Base-by-base conservation (phyloP, 2,888 invertebrate genomes). In the Epistrophe grossulariae region DNA sequence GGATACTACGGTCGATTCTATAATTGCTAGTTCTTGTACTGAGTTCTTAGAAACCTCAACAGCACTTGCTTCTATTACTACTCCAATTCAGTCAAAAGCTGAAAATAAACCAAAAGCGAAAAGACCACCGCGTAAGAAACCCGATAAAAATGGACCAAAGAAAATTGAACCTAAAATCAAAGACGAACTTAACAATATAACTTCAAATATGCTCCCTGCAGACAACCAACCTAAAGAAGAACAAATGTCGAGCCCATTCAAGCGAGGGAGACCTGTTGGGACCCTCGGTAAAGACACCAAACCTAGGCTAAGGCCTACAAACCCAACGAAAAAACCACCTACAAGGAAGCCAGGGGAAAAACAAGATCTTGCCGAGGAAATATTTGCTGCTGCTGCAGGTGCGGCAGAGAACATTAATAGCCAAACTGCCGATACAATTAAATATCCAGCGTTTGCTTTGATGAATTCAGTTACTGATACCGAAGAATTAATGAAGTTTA, bases 401-500 rank as follows among this genome's bases (percentile, higher is more conserved):
- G 83, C 83, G 2, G 57, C 70, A 2, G 71, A 74, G 0, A 43
- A 38, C n/a, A 52, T 79, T 7, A 28, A 31, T 5, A 45, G 5
- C 1, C 78, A 64, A 35, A 83, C 81, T 11, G 40, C 6, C 4
- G 60, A 66, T 24, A 28, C 71, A 4, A 64, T 87, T 0, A 68
- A 79, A 17, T 87, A 79, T 52, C 83, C 87, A 0, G 91, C 91
- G 60, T 92, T 90, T 80, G 92, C 92, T n/a, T 73, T 92, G 5
- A 85, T 92, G 5, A 92, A 92, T 70, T 92, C 92, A 0, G 92
- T 92, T 0, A 92, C 92, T 19, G 92, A 92, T 82, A 92, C 92
- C 0, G 91, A 91, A 17, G 91, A 92, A 81, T 91, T 92, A 40
- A 90, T 91, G 8, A 78, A 89, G 11, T 88, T 90, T 19, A 90